These are phyloP conservation scores for Redunca redunca DNA, from an alignment of 2,113 vertebrate genomes.

Conservation along the genomic window DNA sequence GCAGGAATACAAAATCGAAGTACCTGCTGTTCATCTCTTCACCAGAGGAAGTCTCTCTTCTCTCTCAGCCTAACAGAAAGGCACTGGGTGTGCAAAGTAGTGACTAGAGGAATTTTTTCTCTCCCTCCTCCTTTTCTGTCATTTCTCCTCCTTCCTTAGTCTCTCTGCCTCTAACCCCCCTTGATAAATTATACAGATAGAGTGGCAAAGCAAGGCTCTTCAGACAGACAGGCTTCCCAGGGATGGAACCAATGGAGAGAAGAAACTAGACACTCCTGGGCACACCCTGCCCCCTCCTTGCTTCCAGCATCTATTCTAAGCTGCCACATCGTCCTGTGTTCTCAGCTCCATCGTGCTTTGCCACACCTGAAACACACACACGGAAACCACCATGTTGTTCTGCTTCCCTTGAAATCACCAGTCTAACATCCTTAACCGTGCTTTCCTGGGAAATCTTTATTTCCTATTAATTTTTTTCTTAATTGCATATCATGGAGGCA, in stretches of 20 bases:
- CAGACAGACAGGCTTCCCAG: background rate
- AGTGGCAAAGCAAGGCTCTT: background rate
- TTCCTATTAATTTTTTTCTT: background rate
- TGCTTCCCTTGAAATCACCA: constrained; percentile 15
- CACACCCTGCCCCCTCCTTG: background rate
- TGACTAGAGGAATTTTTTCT: background rate
- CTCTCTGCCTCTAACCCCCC: background rate
- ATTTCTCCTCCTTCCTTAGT: background rate
- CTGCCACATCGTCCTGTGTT: background rate
- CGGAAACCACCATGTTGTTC: background rate
- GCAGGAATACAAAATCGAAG: background rate
- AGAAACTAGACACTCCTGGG: background rate
- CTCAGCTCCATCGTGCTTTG: background rate
- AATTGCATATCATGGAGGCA: background rate
- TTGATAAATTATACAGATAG: background rate
- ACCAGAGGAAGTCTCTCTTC: constrained; percentile 53
- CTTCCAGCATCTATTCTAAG: background rate
- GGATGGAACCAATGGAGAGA: background rate
- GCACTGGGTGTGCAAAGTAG: constrained; percentile 6
- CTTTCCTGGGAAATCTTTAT: background rate
- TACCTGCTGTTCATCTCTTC: constrained; percentile 10
- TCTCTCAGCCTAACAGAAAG: background rate
- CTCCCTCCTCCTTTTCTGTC: background rate
- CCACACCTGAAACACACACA: background rate
- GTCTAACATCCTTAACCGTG: background rate